Evolutionary conservation across 2,888 invertebrate species (phyloP).

Genomic region (Tetheella fluctuosa): DNA sequence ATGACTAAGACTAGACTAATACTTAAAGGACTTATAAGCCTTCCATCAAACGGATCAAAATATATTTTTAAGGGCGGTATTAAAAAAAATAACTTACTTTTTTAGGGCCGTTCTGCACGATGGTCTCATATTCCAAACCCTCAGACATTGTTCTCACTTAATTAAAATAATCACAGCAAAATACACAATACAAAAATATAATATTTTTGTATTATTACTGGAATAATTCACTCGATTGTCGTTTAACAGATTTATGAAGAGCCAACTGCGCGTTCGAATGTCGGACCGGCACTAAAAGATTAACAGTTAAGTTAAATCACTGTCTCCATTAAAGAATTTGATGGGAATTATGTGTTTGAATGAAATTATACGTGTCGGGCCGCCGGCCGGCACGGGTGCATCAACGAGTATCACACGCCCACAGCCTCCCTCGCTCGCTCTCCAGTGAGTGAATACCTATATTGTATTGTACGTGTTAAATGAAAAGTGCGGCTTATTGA

Average conservation of each 20-base stretch:
- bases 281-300: conserved; percentile 58
- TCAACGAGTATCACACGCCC: conserved; percentile 70
- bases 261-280: conserved; percentile 46
- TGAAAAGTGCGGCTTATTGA: conserved; percentile 54
- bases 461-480: conserved; percentile 33
- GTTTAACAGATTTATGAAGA: conserved; percentile 37
- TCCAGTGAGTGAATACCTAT: conserved; percentile 63
- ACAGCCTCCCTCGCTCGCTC: conserved; percentile 78
- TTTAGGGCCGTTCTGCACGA: conserved; percentile 86
- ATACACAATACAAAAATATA: conserved; percentile 50
- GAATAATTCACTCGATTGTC: conserved; percentile 42
- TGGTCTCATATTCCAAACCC: conserved; percentile 87
- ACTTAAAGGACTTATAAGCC: conserved; percentile 22
- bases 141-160: conserved; percentile 80
- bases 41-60: conserved; percentile 11
- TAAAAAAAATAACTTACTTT: conserved; percentile 81
- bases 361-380: conserved; percentile 58
- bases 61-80: conserved; percentile 25
- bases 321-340: conserved; percentile 62
- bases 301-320: conserved; percentile 64
- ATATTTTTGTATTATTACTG: conserved; percentile 55
- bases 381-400: conserved; percentile 70
- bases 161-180: conserved; percentile 61
- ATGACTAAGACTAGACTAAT: conserved; percentile 33
- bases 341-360: conserved; percentile 59